phyloP scores from a whole-genome alignment of 2,888 invertebrate species.

The Cinara cedri region DNA sequence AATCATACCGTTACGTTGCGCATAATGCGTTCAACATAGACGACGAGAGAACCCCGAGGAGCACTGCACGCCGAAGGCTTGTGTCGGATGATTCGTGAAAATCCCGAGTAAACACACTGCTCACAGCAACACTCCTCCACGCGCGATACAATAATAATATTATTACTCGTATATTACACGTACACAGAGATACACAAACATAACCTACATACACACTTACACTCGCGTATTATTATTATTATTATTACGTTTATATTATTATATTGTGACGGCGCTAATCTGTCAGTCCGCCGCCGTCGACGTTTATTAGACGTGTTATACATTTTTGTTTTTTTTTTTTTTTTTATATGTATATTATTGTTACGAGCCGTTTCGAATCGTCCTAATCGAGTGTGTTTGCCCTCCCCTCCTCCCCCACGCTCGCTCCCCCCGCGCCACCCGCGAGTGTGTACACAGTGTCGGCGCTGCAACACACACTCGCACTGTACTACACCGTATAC shows the following conservation, averaged over 20 bases:
- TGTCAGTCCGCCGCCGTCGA: conserved; percentile 35
- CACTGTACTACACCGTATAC: conserved; percentile 8
- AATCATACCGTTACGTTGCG: not conserved
- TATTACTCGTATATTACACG: not conserved
- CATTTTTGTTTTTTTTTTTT: conserved; percentile 30
- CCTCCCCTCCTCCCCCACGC: not conserved
- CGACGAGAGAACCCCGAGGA: not conserved
- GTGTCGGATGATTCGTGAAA: conserved; percentile 49
- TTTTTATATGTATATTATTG: not conserved
- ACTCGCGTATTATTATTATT: not conserved
- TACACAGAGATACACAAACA: no score
- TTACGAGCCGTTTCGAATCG: conserved; percentile 42
- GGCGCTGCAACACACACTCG: not conserved
- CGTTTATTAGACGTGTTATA: conserved; percentile 51
- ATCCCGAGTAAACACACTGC: conserved; percentile 35
- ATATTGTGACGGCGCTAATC: conserved; percentile 43
- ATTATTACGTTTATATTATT: no score
- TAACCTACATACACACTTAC: not conserved
- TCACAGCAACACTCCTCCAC: not conserved
- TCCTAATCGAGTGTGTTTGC: conserved; percentile 38
- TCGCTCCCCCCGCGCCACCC: not conserved
- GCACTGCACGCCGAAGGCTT: no score
- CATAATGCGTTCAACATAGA: not conserved
- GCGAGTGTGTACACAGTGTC: not conserved
- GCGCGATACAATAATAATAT: not conserved